A percentile compares a stretch with the other conserved stretches of the same genome.
Conservation (phyloP, 2,888 invertebrate genomes). For the Rhorus exstirpatorius region DNA sequence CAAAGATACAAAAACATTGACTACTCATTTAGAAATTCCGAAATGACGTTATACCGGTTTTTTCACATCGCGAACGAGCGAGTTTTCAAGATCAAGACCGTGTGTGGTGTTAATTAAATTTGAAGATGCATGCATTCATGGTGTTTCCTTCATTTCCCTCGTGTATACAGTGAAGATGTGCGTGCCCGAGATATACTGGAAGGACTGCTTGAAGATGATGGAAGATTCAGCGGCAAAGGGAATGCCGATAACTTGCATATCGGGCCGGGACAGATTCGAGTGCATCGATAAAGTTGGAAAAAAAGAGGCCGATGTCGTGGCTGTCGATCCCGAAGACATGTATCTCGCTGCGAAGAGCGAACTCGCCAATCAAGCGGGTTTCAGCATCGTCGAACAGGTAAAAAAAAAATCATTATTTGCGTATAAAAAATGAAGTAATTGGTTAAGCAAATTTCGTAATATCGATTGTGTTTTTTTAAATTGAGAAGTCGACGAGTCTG, state of each 20-base stretch:
- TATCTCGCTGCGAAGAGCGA: conserved; percentile 91
- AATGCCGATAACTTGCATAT: conserved; percentile 89
- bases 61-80: not conserved
- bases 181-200: conserved; percentile 89
- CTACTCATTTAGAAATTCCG: conserved; percentile 6
- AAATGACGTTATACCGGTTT: conserved; percentile 21
- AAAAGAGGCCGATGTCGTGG: conserved; percentile 93
- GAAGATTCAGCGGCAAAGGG: conserved; percentile 88
- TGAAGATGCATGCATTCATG: not conserved
- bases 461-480: too few species aligned
- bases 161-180: conserved; percentile 90
- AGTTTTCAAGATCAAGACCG: conserved; percentile 31
- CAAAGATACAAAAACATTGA: not conserved
- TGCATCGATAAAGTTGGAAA: conserved; percentile 92
- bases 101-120: not conserved
- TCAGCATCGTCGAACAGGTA: conserved; percentile 82
- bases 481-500: too few species aligned
- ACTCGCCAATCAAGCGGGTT: conserved; percentile 77
- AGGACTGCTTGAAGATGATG: conserved; percentile 90
- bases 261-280: conserved; percentile 92
- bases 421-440: not conserved
- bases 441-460: too few species aligned
- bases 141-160: not conserved
- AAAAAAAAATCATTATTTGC: conserved; percentile 5
- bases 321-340: conserved; percentile 95